Evolutionary conservation across 2,888 invertebrate genomes (phyloP).

Genomic region (Acrocera orbiculus): DNA sequence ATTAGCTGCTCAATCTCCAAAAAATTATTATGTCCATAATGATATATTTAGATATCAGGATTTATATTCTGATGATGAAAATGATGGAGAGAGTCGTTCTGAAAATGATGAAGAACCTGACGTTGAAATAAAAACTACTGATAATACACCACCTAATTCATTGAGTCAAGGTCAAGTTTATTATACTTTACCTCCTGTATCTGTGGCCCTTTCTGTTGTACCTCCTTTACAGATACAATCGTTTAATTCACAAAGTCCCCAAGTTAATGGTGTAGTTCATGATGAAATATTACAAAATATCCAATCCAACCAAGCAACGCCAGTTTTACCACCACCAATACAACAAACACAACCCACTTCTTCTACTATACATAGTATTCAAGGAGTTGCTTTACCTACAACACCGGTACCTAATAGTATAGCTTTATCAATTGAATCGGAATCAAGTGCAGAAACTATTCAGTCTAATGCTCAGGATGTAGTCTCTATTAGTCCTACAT

Average conservation of each 20-base stretch:
- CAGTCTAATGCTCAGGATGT: constrained; percentile 6
- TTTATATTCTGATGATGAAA: constrained; percentile 44
- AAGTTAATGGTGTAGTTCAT: constrained; percentile 28
- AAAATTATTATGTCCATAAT: constrained; percentile 97
- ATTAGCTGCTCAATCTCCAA: constrained; percentile 84
- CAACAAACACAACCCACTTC: constrained; percentile 28
- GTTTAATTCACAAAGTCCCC: constrained; percentile 17
- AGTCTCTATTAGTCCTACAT: too few relatives aligned
- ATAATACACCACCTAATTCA: constrained; percentile 6
- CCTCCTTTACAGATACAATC: constrained; percentile 9
- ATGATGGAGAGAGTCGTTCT: constrained; percentile 28
- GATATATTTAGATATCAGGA: constrained; percentile 97
- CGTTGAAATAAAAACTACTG: constrained; percentile 13
- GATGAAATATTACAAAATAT: constrained; percentile 25
- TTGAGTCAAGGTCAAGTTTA: constrained; percentile 16
- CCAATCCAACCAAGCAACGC: constrained; percentile 21
- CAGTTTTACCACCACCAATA: constrained; percentile 15
- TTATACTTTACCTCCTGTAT: constrained; percentile 23
- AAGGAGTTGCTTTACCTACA: too few relatives aligned
- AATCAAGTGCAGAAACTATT: constrained; percentile 10
- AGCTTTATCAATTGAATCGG: constrained; percentile 19
- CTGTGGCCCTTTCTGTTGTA: constrained; percentile 11
- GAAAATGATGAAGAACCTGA: constrained; percentile 29
- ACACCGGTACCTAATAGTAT: constrained; percentile 25
- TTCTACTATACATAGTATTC: constrained; percentile 28